These are phyloP conservation scores for Sceloporus tristichus DNA, from an alignment of 2,113 vertebrate genomes.

Conservation along the genomic window DNA sequence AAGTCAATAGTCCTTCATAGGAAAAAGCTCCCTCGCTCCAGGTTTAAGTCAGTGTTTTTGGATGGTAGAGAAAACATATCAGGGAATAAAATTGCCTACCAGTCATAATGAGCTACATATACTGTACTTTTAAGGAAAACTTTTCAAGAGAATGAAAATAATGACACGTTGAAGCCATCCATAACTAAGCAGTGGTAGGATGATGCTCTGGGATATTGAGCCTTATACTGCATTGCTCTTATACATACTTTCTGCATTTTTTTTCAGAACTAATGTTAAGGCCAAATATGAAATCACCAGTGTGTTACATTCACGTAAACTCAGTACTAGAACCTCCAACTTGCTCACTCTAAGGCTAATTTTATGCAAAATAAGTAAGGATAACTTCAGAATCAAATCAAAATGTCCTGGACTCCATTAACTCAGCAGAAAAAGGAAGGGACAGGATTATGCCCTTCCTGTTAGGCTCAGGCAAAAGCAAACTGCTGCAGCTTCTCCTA, in stretches of 20 bases:
- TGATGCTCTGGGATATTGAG: no score
- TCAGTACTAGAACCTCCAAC: background rate
- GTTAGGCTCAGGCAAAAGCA: no score
- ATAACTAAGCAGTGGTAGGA: no score
- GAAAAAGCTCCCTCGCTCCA: background rate
- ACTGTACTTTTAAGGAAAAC: background rate
- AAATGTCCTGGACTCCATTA: background rate
- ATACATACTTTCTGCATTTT: no score
- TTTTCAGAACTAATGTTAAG: background rate
- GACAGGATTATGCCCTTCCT: no score
- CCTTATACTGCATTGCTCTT: no score
- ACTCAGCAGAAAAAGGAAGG: no score
- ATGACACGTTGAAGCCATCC: no score
- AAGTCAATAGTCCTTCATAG: background rate
- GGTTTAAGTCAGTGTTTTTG: background rate
- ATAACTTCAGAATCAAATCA: background rate
- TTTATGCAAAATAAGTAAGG: background rate
- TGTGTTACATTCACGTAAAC: background rate
- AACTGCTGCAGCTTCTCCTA: no score
- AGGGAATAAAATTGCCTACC: background rate
- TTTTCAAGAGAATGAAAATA: no score
- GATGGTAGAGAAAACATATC: background rate
- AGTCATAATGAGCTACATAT: background rate
- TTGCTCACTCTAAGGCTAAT: background rate
- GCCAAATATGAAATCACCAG: background rate